Conservation (phyloP, 2,888 invertebrate species). For the Spicauda simplicius region DNA sequence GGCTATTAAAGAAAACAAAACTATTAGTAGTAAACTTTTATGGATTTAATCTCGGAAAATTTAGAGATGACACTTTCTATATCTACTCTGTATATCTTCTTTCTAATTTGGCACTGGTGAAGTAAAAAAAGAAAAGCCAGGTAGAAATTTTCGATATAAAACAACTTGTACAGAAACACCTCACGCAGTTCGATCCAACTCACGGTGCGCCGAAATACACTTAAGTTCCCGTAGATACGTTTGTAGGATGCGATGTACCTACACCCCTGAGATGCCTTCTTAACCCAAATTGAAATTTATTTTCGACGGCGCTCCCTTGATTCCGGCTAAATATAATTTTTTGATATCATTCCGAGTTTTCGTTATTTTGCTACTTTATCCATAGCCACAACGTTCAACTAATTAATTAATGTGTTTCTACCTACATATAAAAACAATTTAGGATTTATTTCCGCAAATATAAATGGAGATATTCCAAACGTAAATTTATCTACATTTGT, state of each 20-base stretch:
- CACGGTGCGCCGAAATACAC: slow-evolving; percentile 2
- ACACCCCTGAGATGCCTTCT: slow-evolving; percentile 54
- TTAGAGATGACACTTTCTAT: no score
- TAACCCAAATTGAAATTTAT: slow-evolving; percentile 77
- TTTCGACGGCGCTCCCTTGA: slow-evolving; percentile 73
- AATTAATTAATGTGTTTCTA: no score
- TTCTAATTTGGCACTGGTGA: no score
- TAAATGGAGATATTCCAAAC: no score
- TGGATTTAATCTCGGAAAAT: no score
- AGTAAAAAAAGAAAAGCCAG: no score
- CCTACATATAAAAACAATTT: no score
- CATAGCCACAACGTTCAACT: neutral
- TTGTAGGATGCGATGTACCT: slow-evolving; percentile 37
- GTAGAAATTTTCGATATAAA: neutral
- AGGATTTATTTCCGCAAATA: no score
- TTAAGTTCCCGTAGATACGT: slow-evolving; percentile 3
- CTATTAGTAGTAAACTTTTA: no score
- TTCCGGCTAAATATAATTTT: slow-evolving; percentile 77
- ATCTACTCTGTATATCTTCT: no score
- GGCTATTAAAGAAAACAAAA: no score
- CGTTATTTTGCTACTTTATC: slow-evolving; percentile 61
- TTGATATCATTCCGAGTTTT: slow-evolving; percentile 73
- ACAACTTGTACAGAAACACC: neutral
- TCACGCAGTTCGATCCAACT: slow-evolving; percentile 7
- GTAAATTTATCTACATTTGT: no score